Evolutionary conservation across 2,113 vertebrate species (phyloP), one percentile per base, ranked within the genome.

Genomic region (Neogale vison): DNA sequence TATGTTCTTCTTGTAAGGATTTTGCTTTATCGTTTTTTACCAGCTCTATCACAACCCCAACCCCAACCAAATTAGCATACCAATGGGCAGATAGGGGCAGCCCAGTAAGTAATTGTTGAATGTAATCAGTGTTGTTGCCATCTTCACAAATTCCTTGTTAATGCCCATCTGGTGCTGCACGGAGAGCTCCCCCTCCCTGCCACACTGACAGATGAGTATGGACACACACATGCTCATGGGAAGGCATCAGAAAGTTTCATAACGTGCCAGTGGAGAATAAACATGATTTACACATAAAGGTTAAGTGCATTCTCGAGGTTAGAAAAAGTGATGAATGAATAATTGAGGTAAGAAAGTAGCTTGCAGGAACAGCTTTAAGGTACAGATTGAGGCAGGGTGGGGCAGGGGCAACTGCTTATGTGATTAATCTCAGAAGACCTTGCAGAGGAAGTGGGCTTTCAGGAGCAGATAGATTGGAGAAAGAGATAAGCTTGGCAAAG

Each of bases 371-470:
- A 88, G 47, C 82, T 91, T 82, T 61, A 50, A 76, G 71, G n/a
- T n/a, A 52, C 7, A 72, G 65, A 89, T 4, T 20, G 76, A 93
- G n/a, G 39, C 5, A 45, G 61, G 81, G 36, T 15, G 55, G 88
- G 71, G 57, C 52, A 15, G 24, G 36, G 71, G 50, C 96, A 90
- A 36, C 18, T 11, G 63, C 61, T 91, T 65, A n/a, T 26, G 26
- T 55, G 65, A 79, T 57, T 95, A 74, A 95, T 81, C 67, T 74
- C 79, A 79, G 79, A 83, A 90, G 71, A 67, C 5, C 76, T 97
- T 94, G 74, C 18, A 67, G 94, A 67, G 63, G 81, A 95, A 90
- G 67, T 61, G 31, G 34, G 88, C 23, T 94, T 93, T 84, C 85
- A 82, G 93, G 45, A 93, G 21, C 50, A 77, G 15, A 55, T n/a